Evolutionary conservation across 2,113 vertebrate genomes (phyloP), one percentile per base, ranked within the genome.

Genomic region (Sitta europaea): DNA sequence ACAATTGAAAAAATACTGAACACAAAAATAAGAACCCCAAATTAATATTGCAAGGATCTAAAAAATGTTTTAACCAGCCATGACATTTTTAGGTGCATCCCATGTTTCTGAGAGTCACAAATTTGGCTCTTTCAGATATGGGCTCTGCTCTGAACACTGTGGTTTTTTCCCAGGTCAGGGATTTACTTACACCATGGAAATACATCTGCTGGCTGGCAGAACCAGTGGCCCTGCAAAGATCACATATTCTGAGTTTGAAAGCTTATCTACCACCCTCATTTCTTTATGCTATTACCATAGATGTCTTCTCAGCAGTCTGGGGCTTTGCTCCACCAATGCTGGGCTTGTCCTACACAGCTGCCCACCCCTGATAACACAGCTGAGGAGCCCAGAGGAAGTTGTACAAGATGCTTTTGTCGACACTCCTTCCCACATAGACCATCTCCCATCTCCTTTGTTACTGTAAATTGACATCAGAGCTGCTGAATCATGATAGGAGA

Each of bases 331-430:
- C 88, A 65, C 57, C 61, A 67, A 42, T 59, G 73, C 48, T 51
- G 31, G 72, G 61, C 82, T 94, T 67, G 27, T 75, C 42, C 81
- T 89, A 25, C 73, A 62, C 92, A 95, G 95, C 88, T 96, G 95
- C 89, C 92, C 91, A 95, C 75, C 80, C 35, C 83, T 96, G 94
- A 96, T 94, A 97, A 94, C 94, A 92, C 88, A 97, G 74, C 94
- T 95, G 88, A 94, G 92, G 84, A 92, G 82, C 92, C 76, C 90
- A 96, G 86, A 95, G 97, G 97, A 97, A 97, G 97, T 97, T 97
- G 93, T 97, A 97, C 97, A 96, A 96, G 95, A 95, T 92, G 90
- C 91, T 94, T 97, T 97, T 97, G 96, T 91, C 80, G 45, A 95
- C 92, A 96, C 88, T 90, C 80, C 61, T 97, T 97, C 94, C 96